Conservation (phyloP, 2,797 vertebrate species). For the Brachyalestes nurse region DNA sequence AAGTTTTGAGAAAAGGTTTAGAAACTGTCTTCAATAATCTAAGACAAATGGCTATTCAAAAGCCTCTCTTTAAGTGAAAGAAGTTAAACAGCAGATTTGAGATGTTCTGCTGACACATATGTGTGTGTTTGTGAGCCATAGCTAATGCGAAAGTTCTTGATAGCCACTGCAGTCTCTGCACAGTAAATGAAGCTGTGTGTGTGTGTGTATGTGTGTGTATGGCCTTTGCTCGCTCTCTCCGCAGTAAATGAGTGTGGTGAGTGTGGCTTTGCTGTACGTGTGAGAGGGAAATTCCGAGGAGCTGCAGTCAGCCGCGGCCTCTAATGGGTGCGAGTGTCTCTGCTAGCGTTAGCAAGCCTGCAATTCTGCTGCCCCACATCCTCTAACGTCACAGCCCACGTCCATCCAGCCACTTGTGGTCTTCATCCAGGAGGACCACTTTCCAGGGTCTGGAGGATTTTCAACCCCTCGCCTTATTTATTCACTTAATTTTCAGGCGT, state of each 20-base stretch:
- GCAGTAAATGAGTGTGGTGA: slow-evolving; percentile 45
- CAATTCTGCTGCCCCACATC: slow-evolving; percentile 76
- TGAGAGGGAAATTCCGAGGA: slow-evolving; percentile 71
- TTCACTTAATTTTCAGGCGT: not conserved
- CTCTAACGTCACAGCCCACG: slow-evolving; percentile 70
- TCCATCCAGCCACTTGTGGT: slow-evolving; percentile 46
- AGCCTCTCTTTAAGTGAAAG: not conserved
- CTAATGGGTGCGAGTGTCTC: slow-evolving; percentile 73
- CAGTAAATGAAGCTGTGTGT: slow-evolving; percentile 22
- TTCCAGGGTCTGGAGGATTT: slow-evolving; percentile 39
- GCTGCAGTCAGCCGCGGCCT: slow-evolving; percentile 71
- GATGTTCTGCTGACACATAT: not conserved
- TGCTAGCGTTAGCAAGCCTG: slow-evolving; percentile 68
- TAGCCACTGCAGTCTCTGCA: not conserved
- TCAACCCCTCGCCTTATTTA: not conserved
- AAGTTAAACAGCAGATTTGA: not conserved
- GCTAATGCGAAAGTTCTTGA: slow-evolving; percentile 7
- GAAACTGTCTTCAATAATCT: not conserved
- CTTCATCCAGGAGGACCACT: slow-evolving; percentile 28
- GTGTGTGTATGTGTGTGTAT: slow-evolving; percentile 1
- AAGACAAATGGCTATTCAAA: not conserved
- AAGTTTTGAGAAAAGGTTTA: not conserved
- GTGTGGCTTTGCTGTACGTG: slow-evolving; percentile 47
- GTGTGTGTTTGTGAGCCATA: not conserved
- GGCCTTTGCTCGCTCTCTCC: slow-evolving; percentile 9